phyloP scores from a whole-genome alignment of 2,797 vertebrate species.

The Capromys pilorides region DNA sequence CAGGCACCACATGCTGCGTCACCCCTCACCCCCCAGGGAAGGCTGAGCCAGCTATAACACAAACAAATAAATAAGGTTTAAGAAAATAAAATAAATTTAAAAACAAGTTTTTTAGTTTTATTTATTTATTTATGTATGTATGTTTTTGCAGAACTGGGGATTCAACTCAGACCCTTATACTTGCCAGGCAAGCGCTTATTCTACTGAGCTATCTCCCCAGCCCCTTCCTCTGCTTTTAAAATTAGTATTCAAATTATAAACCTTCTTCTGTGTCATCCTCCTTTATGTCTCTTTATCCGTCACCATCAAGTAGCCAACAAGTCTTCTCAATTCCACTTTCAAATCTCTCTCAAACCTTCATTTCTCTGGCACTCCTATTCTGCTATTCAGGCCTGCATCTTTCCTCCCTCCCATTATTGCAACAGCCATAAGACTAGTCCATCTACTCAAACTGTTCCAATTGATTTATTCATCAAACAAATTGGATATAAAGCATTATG shows the following conservation, averaged over 20 bases:
- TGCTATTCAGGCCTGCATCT: not conserved
- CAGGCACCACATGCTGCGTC: too few species aligned
- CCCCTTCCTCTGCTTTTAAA: not conserved
- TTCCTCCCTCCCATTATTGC: constrained; percentile 7
- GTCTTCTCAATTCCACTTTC: not conserved
- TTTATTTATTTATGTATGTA: too few species aligned
- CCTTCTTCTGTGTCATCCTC: not conserved
- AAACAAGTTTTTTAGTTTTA: too few species aligned
- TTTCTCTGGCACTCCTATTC: not conserved
- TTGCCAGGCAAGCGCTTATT: too few species aligned
- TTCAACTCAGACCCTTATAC: too few species aligned
- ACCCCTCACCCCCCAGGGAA: too few species aligned
- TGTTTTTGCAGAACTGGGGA: too few species aligned
- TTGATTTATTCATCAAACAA: not conserved
- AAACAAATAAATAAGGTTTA: too few species aligned
- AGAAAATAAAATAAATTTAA: too few species aligned
- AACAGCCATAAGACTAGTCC: not conserved
- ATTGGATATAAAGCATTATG: not conserved
- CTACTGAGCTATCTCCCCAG: too few species aligned
- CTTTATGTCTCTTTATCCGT: not conserved
- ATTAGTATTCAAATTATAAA: constrained; percentile 25
- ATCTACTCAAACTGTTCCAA: not conserved
- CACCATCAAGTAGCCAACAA: not conserved
- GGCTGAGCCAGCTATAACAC: too few species aligned
- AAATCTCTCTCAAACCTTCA: not conserved